phyloP scores from a whole-genome alignment of 2,113 vertebrate species.

The Okapia johnstoni region DNA sequence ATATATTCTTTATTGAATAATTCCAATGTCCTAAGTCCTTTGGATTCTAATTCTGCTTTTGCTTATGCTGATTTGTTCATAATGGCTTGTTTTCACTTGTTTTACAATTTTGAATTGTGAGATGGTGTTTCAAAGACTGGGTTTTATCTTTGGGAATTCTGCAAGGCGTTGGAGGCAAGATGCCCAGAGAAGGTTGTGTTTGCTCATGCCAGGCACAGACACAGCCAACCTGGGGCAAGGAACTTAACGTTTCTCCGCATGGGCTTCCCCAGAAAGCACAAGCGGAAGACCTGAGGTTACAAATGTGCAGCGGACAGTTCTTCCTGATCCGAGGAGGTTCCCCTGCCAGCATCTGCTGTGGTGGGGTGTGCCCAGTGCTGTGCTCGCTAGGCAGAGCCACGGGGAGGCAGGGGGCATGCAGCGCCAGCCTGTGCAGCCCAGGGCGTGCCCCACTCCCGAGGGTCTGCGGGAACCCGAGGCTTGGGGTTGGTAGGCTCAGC shows the following conservation, averaged over 20 bases:
- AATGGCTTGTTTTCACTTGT: background rate
- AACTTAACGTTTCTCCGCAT: background rate
- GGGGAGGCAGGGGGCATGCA: background rate
- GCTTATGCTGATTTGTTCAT: background rate
- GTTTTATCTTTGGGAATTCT: background rate
- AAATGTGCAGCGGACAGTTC: background rate
- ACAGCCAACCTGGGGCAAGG: background rate
- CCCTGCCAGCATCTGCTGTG: background rate
- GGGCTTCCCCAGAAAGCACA: background rate
- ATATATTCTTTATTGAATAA: background rate
- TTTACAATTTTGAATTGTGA: background rate
- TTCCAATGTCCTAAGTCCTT: background rate
- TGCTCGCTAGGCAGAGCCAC: background rate
- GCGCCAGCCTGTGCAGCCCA: background rate
- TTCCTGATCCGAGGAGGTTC: background rate
- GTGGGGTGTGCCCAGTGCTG: background rate
- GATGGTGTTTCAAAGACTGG: background rate
- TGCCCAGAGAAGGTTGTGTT: background rate
- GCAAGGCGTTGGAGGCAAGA: background rate
- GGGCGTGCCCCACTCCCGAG: rapidly evolving
- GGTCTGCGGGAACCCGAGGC: background rate
- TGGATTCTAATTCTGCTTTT: background rate
- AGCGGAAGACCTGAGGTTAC: background rate
- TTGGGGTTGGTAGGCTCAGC: background rate
- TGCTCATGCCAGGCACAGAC: background rate